phyloP scores from a whole-genome alignment of 1,140 invertebrate species.

The Pseudomyrmex gracilis region DNA sequence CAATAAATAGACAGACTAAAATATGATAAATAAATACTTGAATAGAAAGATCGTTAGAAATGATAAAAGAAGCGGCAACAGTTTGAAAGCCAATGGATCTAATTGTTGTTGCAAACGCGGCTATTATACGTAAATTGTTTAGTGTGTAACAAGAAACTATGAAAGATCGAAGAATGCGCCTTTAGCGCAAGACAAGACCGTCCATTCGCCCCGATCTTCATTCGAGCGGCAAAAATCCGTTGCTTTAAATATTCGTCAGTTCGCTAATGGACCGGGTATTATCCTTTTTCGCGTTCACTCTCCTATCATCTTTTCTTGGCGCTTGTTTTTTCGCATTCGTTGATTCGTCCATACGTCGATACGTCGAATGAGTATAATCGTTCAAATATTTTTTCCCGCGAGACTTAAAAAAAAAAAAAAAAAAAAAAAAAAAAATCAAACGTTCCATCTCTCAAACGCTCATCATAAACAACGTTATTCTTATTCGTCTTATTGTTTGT shows the following conservation, averaged over 20 bases:
- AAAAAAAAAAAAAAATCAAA: not conserved
- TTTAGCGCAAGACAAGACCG: slow-evolving; percentile 60
- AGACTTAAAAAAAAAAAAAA: not conserved
- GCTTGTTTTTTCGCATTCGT: slow-evolving; percentile 7
- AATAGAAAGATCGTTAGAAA: too few relatives aligned
- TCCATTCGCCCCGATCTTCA: slow-evolving; percentile 68
- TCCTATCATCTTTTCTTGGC: slow-evolving; percentile 42
- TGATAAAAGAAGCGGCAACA: too few relatives aligned
- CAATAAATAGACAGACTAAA: too few relatives aligned
- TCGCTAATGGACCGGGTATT: slow-evolving; percentile 67
- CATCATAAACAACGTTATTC: not conserved
- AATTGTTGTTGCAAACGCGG: slow-evolving; percentile 73
- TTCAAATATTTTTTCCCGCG: not conserved
- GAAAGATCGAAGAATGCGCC: slow-evolving; percentile 51
- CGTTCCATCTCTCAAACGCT: not conserved
- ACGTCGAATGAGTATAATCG: not conserved
- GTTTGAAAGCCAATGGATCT: not conserved
- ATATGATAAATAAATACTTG: too few relatives aligned
- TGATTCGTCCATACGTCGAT: not conserved
- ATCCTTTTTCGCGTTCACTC: slow-evolving; percentile 65
- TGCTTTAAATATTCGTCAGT: slow-evolving; percentile 72
- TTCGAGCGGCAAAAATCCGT: slow-evolving; percentile 68
- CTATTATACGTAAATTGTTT: slow-evolving; percentile 50
- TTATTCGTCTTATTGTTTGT: not conserved
- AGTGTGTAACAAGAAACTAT: slow-evolving; percentile 1